Base-by-base conservation (phyloP, 1,140 invertebrate species). In the Halotydeus destructor region DNA sequence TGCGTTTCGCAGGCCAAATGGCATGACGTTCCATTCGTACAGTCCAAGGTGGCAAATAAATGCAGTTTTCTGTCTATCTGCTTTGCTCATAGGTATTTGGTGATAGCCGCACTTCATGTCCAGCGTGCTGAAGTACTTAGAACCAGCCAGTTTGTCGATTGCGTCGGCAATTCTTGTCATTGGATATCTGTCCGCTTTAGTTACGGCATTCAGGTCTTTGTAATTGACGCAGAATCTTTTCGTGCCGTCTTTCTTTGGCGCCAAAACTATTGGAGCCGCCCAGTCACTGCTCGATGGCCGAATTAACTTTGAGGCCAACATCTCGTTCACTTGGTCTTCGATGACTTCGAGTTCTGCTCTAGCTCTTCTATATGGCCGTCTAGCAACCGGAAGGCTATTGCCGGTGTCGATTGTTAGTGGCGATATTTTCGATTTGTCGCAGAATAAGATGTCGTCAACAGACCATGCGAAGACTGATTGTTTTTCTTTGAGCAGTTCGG, bases 171-270 rank as follows among this genome's bases (percentile, higher is more conserved):
- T 64, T 4, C 53, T 35, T 0, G 64, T 67, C 2, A 71, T 42
- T 49, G 69, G 68, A 50, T 61, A 71, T 28, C 46, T 52, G 49
- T 70, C 66, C 37, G 52, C 48, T 0, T 54, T 51, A 0, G 58
- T 67, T 0, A 44, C 51, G 38, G 11, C 5, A 49, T 66, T 64
- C 6, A 66, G 40, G 6, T 35, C 11, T 6, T 65, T 47, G 47
- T 59, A 69, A 48, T 71, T 65, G 0, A 68, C 48, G 52, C 66
- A 67, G 39, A 67, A 64, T 14, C 65, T 35, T 1, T 49, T 46
- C 0, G 45, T 46, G 2, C 56, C 57, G 44, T 68, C 60, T 25
- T 64, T 63, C 43, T 72, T 73, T 45, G 55, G 51, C 0, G 52
- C 48, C 16, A 54, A 32, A 8, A 51, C 38, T 3, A 51, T 44